Percentiles rank a stretch among this genome's conserved stretches.
These are phyloP conservation scores for Falco naumanni DNA, from an alignment of 2,797 vertebrate genomes.

Conservation along the genomic window DNA sequence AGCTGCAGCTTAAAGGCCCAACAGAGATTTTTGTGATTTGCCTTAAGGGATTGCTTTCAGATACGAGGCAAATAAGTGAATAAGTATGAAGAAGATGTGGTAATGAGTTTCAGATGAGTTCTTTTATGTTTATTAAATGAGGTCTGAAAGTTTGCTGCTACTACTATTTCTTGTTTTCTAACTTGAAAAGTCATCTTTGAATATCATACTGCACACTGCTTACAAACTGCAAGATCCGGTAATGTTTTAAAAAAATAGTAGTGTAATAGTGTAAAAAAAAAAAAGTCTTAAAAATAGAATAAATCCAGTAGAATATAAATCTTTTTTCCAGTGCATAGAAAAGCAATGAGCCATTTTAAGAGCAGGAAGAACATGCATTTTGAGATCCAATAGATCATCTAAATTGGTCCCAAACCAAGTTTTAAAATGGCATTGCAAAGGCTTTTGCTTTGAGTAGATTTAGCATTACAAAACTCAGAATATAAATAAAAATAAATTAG, in stretches of 20 bases:
- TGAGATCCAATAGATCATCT: conserved; percentile 70
- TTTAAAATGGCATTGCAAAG: conserved; percentile 64
- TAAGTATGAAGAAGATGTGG: conserved; percentile 7
- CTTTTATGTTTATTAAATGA: background rate
- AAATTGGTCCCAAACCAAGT: conserved; percentile 71
- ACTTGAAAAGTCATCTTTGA: background rate
- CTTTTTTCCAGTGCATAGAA: conserved; percentile 19
- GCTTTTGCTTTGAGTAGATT: conserved; percentile 58
- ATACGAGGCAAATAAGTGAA: background rate
- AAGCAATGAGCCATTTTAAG: conserved; percentile 71
- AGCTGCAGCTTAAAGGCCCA: background rate
- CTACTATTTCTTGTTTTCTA: background rate
- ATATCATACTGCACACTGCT: background rate
- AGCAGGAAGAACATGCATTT: conserved; percentile 73
- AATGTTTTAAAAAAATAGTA: background rate
- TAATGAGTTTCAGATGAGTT: conserved; percentile 42
- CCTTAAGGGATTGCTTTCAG: background rate
- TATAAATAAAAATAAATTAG: conserved; percentile 57
- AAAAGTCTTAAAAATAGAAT: conserved; percentile 27
- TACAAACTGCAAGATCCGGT: background rate
- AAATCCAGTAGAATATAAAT: conserved; percentile 22
- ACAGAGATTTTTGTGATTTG: background rate
- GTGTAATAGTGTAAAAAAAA: background rate
- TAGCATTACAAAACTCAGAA: conserved; percentile 55
- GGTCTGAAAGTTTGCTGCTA: background rate